Base-by-base conservation (phyloP, 2,888 invertebrate species). In the Mimachlamys varia region DNA sequence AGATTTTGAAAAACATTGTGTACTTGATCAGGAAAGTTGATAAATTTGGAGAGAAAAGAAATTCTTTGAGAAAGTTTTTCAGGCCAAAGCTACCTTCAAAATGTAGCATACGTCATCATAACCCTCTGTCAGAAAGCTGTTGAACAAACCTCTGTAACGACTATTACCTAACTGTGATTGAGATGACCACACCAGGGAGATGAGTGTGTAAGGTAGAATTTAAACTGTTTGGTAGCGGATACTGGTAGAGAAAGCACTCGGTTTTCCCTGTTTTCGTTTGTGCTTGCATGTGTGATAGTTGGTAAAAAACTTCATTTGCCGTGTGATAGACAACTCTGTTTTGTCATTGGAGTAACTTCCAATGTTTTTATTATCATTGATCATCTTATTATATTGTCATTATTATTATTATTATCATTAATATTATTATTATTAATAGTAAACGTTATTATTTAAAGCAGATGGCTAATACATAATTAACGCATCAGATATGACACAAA, bases 271-370 rank as follows among this genome's bases (percentile, higher is more conserved):
- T 53, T 58, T 22, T 58, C 15, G 53, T 58, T 58, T 58, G 58
- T 58, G 58, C 22, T 58, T 58, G 58, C n/a, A 58, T 58, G 58
- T 58, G 58, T 58, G 58, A 58, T 58, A 58, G 58, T 58, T 58
- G 58, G n/a, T n/a, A 58, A 58, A 53, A 13, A 22, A 58, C n/a
- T 0, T 58, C 58, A 58, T 58, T 58, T 58, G 19, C 58, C 22
- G 58, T 58, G 58, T 58, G 58, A 58, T 58, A 58, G 19, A 58
- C 58, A 58, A 53, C 53, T 53, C 44, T 53, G 53, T 58, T 58
- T 19, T 22, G 58, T 58, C 19, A 58, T 58, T 58, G 19, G 19
- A 22, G 58, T n/a, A n/a, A n/a, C n/a, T n/a, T n/a, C n/a, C n/a
- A n/a, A n/a, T n/a, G n/a, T 22, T 58, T n/a, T 58, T 58, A 19